These are phyloP conservation scores for Chionodraco myersi DNA, from an alignment of 2,113 vertebrate genomes.

Conservation along the genomic window DNA sequence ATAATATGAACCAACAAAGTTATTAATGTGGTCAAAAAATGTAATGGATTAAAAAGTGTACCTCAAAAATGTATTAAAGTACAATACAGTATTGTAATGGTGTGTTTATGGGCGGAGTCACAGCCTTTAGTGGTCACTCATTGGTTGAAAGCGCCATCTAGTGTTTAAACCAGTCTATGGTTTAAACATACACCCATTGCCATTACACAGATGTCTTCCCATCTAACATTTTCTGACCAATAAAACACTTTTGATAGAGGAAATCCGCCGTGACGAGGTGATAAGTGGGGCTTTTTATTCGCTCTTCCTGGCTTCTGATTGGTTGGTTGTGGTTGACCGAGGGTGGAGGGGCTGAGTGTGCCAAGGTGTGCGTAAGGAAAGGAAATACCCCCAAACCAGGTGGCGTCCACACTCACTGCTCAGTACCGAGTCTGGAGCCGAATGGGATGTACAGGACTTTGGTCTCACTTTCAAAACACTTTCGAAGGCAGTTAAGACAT, in stretches of 20 bases:
- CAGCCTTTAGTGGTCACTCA: not conserved
- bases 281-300: not conserved
- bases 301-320: not conserved
- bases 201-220: rapidly evolving
- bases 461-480: not conserved
- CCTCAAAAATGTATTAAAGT: no score
- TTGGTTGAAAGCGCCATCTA: constrained; percentile 61
- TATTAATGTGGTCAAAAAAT: no score
- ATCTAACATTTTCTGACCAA: rapidly evolving
- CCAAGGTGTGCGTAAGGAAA: constrained; percentile 13
- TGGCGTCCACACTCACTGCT: not conserved
- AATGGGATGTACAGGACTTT: constrained; percentile 1
- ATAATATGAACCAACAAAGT: no score
- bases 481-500: constrained; percentile 33
- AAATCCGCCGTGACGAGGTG: not conserved
- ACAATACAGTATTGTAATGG: not conserved
- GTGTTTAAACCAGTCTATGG: constrained; percentile 17
- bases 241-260: not conserved
- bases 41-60: not conserved
- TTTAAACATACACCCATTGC: rapidly evolving
- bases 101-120: no score
- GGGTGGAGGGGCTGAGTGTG: constrained; percentile 7
- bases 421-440: not conserved
- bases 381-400: not conserved
- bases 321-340: not conserved